Conservation (phyloP, 2,113 vertebrate species). For the Felis chaus region DNA sequence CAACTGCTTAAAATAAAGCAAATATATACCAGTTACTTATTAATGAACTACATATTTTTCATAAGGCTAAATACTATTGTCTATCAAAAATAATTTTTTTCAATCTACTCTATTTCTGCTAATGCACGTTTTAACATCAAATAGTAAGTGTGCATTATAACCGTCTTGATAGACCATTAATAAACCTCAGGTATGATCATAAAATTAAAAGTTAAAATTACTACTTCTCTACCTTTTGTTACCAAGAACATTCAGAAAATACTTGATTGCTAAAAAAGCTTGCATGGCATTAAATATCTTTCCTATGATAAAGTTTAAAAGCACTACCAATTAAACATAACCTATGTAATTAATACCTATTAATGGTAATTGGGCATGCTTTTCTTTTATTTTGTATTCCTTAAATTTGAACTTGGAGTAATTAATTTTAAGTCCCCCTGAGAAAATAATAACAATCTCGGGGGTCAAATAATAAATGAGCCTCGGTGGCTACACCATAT, state of each 20-base stretch:
- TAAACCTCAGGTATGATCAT: neutral
- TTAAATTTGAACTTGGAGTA: slow-evolving; percentile 46
- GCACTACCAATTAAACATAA: neutral
- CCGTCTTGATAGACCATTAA: neutral
- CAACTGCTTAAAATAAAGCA: neutral
- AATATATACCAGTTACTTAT: neutral
- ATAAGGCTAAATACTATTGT: neutral
- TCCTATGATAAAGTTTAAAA: neutral
- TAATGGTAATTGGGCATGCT: neutral
- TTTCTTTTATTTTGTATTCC: slow-evolving; percentile 34
- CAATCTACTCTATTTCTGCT: neutral
- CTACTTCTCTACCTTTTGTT: neutral
- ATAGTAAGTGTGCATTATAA: neutral
- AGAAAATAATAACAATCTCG: neutral
- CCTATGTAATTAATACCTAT: neutral
- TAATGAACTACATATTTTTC: neutral
- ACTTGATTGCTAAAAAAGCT: neutral
- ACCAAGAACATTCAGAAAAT: neutral
- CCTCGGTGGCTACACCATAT: neutral
- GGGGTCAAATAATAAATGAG: slow-evolving; percentile 46
- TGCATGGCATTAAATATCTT: neutral
- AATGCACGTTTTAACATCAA: neutral
- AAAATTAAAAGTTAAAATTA: neutral
- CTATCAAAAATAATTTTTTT: neutral
- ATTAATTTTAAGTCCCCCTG: slow-evolving; percentile 66